Evolutionary conservation across 1,140 invertebrate genomes (phyloP), one percentile per base, ranked within the genome.

Genomic region (Triops cancriformis): DNA sequence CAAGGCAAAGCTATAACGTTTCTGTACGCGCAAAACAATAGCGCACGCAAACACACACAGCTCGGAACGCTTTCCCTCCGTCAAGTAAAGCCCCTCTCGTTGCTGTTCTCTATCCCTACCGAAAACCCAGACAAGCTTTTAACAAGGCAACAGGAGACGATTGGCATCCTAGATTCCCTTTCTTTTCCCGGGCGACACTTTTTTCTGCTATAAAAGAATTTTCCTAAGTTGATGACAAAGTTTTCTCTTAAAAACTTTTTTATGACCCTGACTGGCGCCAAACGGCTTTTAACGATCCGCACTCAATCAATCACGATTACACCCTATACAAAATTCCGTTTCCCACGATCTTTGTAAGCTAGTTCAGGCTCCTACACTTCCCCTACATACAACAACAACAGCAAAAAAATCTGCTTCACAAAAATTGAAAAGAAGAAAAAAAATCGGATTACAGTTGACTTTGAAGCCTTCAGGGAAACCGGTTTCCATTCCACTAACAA

Each of bases 301-400:
- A 64, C 51, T 64, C 51, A 64, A 64, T 64, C 51, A 64, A 64
- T 64, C 51, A 64, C 51, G 51, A 64, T 64, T 64, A 64, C 51
- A 23, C 51, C 51, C 51, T 64, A 64, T 64, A 23, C 10, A 64
- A 64, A 64, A 64, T n/a, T 64, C 51, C 3, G 51, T 64, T 64
- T 64, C 51, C 51, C 51, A 64, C 51, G 51, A 64, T 64, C 51
- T 64, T 64, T 64, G 10, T 64, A 6, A 23, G 18, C 51, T 23
- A 64, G 51, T 64, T 23, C 31, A 37, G 31, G 31, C 2, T 2
- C 2, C 7, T 37, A 37, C 31, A 37, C 31, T 37, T 7, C 31
- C 23, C 18, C 14, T 18, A 6, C 23, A 64, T 14, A 23, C 51
- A 64, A 18, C n/a, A n/a, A n/a, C n/a, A n/a, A n/a, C n/a, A n/a